Base-by-base conservation (phyloP, 23 tunicate genomes). In the Trididemnum nubilum region DNA sequence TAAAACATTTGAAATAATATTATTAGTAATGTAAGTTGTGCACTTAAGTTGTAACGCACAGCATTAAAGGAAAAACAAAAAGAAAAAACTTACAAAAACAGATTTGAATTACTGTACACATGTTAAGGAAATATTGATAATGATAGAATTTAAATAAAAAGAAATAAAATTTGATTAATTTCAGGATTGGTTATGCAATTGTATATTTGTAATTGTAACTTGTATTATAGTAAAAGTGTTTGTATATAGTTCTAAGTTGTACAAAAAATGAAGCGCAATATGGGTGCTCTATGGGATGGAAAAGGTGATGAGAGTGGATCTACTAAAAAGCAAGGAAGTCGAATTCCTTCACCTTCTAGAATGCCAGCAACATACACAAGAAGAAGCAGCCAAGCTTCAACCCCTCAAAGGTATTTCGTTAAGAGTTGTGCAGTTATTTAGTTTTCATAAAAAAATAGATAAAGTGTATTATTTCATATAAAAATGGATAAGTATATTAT, bases 301-400 rank as follows among this genome's bases (percentile, higher is more conserved):
- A 61, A n/a, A n/a, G 26, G 28, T 61, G 67, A 61, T 61, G 67
- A 61, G 3, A 24, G 28, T 61, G 29, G 26, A 5, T 22, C 26
- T 31, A 30, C 74, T 12, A 15, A 38, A 4, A 67, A 67, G n/a
- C 38, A 31, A 30, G 25, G 22, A 37, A 67, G 74, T 33, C 12
- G 96, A 59, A 90, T 90, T 23, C 96, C 96, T 12, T 90, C 96
- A 0, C 96, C 96, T 19, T 59, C 86, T 32, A 80, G 96, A 64
- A 76, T 69, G 1, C 78, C 81, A 19, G 77, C 72, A 25, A 9
- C 70, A 34, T 72, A 75, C 44, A 82, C 58, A 21, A 39, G 75
- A 12, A 37, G 87, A 70, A 50, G 77, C 4, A 66, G 77, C 32
- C 81, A 84, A 49, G 85, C 90, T 2, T 90, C 96, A 25, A 90